Evolutionary conservation across 2,888 invertebrate species (phyloP).

Genomic region (Plebejus melissa): DNA sequence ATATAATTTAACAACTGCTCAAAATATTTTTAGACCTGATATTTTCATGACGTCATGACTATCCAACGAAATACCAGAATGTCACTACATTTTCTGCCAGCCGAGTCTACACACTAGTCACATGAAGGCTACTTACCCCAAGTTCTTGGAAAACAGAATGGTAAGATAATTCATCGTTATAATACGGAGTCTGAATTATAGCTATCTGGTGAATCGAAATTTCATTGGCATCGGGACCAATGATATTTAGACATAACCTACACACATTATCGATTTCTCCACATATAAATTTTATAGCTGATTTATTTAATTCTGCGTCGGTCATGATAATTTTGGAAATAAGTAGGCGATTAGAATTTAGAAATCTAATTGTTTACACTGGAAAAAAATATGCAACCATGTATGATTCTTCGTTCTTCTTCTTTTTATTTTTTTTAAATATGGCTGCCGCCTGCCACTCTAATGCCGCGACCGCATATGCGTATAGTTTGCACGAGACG

Average conservation of each 20-base stretch:
- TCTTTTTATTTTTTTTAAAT: too few species aligned
- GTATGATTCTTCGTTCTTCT: too few species aligned
- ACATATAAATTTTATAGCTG: neutral
- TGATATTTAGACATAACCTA: neutral
- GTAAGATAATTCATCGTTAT: neutral
- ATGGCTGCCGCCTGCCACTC: too few species aligned
- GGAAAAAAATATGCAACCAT: too few species aligned
- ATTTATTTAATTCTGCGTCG: neutral
- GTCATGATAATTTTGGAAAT: neutral
- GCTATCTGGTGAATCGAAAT: neutral
- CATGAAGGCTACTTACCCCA: neutral
- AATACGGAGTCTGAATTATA: constrained; percentile 2
- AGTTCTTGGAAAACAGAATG: neutral
- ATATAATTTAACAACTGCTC: too few species aligned
- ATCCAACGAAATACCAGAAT: too few species aligned
- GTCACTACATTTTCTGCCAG: neutral
- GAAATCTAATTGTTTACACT: neutral
- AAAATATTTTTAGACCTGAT: neutral
- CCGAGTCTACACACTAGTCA: neutral
- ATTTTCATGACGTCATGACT: neutral
- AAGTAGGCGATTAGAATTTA: neutral
- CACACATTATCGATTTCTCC: neutral
- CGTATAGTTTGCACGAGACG: too few species aligned
- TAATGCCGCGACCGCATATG: too few species aligned
- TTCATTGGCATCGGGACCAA: neutral